These are phyloP conservation scores for Tadarida brasiliensis DNA, from an alignment of 2,797 vertebrate species.

Conservation along the genomic window DNA sequence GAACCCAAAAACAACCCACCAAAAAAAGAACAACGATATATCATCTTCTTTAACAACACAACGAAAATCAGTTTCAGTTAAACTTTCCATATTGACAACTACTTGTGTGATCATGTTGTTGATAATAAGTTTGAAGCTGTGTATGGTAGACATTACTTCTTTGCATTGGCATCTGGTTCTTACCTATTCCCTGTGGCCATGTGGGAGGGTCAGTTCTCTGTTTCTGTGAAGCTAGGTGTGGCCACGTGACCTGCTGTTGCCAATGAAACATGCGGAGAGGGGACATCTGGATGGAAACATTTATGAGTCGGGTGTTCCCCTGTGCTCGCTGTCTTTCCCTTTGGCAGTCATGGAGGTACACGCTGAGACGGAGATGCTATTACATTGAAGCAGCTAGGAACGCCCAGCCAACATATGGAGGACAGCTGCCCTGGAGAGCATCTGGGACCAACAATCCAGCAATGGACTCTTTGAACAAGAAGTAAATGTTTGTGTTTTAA, in stretches of 20 bases:
- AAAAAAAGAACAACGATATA: background rate
- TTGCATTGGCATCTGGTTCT: background rate
- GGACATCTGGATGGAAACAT: background rate
- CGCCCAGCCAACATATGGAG: conserved; percentile 47
- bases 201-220: background rate
- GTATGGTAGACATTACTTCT: background rate
- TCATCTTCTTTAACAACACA: background rate
- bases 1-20: background rate
- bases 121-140: background rate
- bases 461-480: conserved; percentile 6
- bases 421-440: conserved; percentile 62
- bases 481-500: conserved; percentile 14
- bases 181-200: background rate
- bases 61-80: background rate
- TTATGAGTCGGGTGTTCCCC: background rate
- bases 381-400: background rate
- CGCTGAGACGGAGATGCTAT: background rate
- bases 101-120: background rate
- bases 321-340: background rate
- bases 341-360: background rate
- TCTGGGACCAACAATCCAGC: background rate
- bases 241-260: background rate
- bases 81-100: background rate
- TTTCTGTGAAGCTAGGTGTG: background rate
- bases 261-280: background rate